Conservation (phyloP, 2,113 vertebrate genomes). For the Hucho hucho region DNA sequence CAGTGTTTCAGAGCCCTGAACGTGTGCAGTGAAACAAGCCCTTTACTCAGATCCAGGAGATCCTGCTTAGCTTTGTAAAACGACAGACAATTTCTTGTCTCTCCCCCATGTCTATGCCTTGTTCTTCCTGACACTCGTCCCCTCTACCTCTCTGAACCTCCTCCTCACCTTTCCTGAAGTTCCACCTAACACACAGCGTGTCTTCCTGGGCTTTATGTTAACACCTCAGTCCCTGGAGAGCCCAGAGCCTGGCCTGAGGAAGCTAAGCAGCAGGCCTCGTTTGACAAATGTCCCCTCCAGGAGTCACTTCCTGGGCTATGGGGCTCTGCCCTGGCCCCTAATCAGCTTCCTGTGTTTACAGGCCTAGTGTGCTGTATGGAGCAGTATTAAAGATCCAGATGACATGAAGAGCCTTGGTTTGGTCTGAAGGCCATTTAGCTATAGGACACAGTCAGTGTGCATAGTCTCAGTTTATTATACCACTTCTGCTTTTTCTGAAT, state of each 20-base stretch:
- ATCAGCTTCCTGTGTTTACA: constrained; percentile 41
- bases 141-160: not conserved
- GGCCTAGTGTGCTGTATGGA: not conserved
- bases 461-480: not conserved
- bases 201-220: constrained; percentile 14
- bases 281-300: constrained; percentile 51
- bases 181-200: constrained; percentile 6
- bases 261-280: constrained; percentile 26
- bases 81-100: not conserved
- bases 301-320: constrained; percentile 55
- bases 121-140: not conserved
- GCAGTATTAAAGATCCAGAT: not conserved
- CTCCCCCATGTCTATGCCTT: not conserved
- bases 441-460: not conserved
- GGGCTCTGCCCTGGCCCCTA: not conserved
- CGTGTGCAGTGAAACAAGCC: not conserved
- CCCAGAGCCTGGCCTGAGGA: constrained; percentile 27
- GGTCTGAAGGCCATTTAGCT: not conserved
- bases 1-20: not conserved
- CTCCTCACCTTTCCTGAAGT: not conserved
- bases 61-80: not conserved
- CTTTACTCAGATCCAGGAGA: not conserved
- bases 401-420: not conserved
- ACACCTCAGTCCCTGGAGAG: constrained; percentile 31
- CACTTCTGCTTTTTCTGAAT: not conserved